Evolutionary conservation across 1,140 invertebrate genomes (phyloP).

Genomic region (Formica selysi): DNA sequence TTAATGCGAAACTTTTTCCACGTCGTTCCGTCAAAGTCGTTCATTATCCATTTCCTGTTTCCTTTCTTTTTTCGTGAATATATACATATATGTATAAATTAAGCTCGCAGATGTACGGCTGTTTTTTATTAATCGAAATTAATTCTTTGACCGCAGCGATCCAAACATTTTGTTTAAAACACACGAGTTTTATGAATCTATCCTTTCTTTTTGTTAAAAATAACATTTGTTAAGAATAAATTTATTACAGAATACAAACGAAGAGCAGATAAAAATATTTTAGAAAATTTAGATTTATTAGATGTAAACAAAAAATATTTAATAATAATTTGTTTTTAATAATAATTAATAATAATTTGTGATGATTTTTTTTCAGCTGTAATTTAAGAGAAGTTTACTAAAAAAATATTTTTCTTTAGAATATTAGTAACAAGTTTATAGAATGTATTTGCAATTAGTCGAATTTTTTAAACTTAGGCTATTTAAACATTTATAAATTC

Average conservation of each 20-base stretch:
- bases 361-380: neutral
- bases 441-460: neutral
- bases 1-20: neutral
- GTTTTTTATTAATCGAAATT: neutral
- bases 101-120: no score
- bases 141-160: neutral
- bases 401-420: neutral
- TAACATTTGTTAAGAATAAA: neutral
- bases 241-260: neutral
- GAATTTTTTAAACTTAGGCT: neutral
- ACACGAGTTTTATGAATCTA: no score
- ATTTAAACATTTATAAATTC: neutral
- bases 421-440: neutral
- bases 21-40: neutral
- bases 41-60: neutral
- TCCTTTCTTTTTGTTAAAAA: neutral
- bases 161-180: neutral
- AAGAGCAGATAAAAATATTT: neutral
- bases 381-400: neutral
- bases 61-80: neutral
- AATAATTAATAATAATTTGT: neutral
- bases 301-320: neutral
- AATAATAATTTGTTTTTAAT: neutral
- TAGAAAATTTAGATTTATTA: neutral
- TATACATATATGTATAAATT: neutral